Conservation (phyloP, 2,797 vertebrate genomes). For the Huso huso region DNA sequence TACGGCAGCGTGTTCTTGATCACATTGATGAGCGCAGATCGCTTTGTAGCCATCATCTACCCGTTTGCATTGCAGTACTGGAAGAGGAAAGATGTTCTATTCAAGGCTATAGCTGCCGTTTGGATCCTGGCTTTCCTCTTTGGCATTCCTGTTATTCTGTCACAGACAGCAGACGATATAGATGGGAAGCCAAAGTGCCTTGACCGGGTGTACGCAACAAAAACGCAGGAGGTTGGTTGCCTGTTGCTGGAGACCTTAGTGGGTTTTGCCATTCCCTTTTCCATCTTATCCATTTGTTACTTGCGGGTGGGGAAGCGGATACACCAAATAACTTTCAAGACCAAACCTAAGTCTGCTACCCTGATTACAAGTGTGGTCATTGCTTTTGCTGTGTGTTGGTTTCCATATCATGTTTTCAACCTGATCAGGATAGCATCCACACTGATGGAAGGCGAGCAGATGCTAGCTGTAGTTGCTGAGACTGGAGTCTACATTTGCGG, state of each 20-base stretch:
- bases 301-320: slow-evolving; percentile 66
- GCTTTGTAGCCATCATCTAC: slow-evolving; percentile 64
- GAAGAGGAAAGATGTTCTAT: slow-evolving; percentile 54
- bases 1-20: slow-evolving; percentile 79
- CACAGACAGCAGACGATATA: slow-evolving; percentile 42
- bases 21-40: slow-evolving; percentile 70
- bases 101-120: slow-evolving; percentile 22
- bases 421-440: too few relatives aligned
- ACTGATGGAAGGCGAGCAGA: too few relatives aligned
- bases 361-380: slow-evolving; percentile 67
- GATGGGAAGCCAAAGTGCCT: slow-evolving; percentile 42
- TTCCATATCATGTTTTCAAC: too few relatives aligned
- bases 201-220: slow-evolving; percentile 47
- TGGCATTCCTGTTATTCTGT: slow-evolving; percentile 63
- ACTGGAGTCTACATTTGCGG: neutral
- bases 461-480: too few relatives aligned
- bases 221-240: slow-evolving; percentile 46
- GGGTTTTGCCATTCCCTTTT: slow-evolving; percentile 71
- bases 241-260: slow-evolving; percentile 46
- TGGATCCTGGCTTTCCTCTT: slow-evolving; percentile 65
- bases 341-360: slow-evolving; percentile 61
- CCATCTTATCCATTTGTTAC: slow-evolving; percentile 66
- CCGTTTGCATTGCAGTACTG: slow-evolving; percentile 61
- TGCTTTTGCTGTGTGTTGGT: slow-evolving; percentile 69
- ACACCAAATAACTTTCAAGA: slow-evolving; percentile 63